Conservation (phyloP, 2,888 invertebrate genomes). For the Leptopterna dolabrata region DNA sequence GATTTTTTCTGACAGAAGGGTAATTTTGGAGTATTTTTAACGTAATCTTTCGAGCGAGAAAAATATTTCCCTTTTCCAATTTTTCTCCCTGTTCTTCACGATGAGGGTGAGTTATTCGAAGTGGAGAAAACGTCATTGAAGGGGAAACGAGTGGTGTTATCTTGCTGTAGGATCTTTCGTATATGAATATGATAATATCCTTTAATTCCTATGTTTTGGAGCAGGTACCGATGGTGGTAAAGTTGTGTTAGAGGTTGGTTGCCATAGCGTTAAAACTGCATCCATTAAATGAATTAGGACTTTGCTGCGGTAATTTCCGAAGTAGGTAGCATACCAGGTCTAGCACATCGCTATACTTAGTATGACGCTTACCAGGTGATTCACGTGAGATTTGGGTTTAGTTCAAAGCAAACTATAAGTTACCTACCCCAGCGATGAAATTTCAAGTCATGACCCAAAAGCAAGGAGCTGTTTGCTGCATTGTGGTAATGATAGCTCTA, state of each 20-base stretch:
- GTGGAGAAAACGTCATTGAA: neutral
- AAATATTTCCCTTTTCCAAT: neutral
- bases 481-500: no score
- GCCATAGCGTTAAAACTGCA: neutral
- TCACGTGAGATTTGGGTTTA: no score
- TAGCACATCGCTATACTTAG: no score
- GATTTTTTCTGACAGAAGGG: constrained; percentile 14
- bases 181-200: constrained; percentile 50
- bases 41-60: neutral
- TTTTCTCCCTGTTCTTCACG: neutral
- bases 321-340: no score
- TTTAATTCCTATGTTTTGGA: constrained; percentile 18
- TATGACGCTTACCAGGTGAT: no score
- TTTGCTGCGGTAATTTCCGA: no score
- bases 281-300: no score
- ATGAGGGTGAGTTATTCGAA: constrained; percentile 38
- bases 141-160: constrained; percentile 16
- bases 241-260: constrained; percentile 23
- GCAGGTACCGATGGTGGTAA: neutral
- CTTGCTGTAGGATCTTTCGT: constrained; percentile 26
- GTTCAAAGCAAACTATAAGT: no score
- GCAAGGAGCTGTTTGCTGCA: no score
- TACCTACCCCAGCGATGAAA: no score
- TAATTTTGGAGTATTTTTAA: constrained; percentile 6
- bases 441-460: no score